Conservation (phyloP, 2,113 vertebrate species). For the Rattus rattus region DNA sequence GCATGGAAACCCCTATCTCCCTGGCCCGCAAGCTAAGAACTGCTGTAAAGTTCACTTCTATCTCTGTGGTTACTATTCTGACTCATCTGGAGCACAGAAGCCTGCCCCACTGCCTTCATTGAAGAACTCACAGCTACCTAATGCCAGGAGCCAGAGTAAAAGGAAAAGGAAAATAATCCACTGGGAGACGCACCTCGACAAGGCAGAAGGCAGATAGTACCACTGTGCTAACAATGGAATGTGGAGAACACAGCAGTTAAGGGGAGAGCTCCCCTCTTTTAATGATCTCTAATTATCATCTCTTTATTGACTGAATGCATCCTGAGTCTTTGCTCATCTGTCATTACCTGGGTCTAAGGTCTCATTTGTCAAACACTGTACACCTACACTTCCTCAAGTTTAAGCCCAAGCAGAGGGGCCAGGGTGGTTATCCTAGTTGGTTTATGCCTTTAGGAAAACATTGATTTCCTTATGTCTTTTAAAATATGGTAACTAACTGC, state of each 20-base stretch:
- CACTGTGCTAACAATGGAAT: neutral
- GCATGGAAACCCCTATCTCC: neutral
- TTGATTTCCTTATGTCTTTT: constrained; percentile 32
- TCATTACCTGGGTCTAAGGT: neutral
- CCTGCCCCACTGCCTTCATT: neutral
- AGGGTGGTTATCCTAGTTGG: too few relatives aligned
- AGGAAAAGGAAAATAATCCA: neutral
- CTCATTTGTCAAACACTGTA: neutral
- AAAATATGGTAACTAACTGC: neutral
- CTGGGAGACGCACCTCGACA: neutral
- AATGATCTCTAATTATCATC: neutral
- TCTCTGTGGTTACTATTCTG: neutral
- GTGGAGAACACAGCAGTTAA: too few relatives aligned
- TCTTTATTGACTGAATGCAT: neutral
- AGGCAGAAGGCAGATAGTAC: neutral
- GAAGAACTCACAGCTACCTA: neutral
- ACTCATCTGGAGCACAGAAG: neutral
- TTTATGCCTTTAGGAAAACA: neutral
- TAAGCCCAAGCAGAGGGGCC: neutral
- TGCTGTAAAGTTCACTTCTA: neutral
- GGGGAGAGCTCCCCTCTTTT: neutral
- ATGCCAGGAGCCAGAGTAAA: neutral
- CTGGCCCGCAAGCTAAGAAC: neutral
- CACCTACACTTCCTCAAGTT: neutral
- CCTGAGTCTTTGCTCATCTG: neutral